Percentiles rank a stretch among this genome's conserved stretches.
phyloP scores from a whole-genome alignment of 2,797 vertebrate species.

The Acomys russatus region DNA sequence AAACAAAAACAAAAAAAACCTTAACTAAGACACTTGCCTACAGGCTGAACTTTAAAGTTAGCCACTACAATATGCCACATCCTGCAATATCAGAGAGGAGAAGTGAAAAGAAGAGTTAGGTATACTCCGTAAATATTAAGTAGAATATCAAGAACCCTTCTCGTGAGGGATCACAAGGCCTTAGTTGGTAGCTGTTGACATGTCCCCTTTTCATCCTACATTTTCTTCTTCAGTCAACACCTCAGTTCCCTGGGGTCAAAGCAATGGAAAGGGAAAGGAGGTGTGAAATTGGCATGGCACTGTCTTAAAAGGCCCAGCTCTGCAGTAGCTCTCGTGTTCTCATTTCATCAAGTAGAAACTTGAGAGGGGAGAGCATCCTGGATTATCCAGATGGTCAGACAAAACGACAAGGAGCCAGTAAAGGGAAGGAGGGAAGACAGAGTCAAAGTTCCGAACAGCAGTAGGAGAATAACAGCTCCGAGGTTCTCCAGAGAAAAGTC shows the following conservation, averaged over 20 bases:
- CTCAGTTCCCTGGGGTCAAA: not conserved
- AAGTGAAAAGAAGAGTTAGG: not conserved
- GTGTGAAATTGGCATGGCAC: not conserved
- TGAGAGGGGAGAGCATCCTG: not conserved
- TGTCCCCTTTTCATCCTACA: not conserved
- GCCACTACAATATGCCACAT: not conserved
- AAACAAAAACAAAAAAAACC: not conserved
- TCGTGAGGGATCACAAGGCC: not conserved
- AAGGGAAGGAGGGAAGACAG: not conserved
- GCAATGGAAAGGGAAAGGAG: not conserved
- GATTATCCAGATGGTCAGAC: not conserved
- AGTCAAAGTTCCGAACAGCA: not conserved
- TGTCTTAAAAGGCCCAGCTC: not conserved
- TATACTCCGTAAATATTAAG: not conserved
- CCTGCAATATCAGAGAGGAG: not conserved
- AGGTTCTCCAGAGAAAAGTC: not conserved
- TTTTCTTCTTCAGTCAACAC: not conserved
- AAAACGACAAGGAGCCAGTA: not conserved
- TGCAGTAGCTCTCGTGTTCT: not conserved
- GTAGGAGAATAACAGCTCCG: not conserved
- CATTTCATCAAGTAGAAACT: not conserved
- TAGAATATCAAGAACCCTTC: not conserved
- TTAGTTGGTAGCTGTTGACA: conserved; percentile 26
- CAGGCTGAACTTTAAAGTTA: conserved; percentile 46
- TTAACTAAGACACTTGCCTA: not conserved